Conservation (phyloP, 2,113 vertebrate species). For the Anas platyrhynchos region DNA sequence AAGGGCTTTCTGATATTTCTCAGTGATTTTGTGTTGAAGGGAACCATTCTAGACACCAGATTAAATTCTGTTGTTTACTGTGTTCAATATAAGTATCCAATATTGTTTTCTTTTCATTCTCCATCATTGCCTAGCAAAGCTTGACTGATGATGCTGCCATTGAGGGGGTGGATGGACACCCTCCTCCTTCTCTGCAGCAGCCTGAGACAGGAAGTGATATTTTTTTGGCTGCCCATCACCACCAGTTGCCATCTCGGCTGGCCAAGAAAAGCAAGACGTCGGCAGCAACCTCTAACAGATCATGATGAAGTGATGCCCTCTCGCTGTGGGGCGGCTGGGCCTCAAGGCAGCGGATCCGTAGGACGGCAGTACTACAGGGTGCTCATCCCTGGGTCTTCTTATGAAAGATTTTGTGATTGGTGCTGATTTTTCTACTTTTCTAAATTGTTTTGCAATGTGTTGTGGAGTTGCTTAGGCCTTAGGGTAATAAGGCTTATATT, state of each 20-base stretch:
- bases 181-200: background rate
- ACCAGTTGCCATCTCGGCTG: accelerated
- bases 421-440: background rate
- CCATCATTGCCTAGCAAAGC: background rate
- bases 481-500: background rate
- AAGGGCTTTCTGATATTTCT: background rate
- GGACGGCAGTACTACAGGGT: no score
- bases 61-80: background rate
- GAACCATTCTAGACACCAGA: background rate
- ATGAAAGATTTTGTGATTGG: background rate
- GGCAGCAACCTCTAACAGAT: no score
- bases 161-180: accelerated
- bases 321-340: no score
- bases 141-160: background rate
- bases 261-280: background rate
- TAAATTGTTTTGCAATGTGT: background rate
- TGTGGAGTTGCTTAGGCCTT: background rate
- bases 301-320: no score
- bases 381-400: no score
- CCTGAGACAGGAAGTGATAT: background rate
- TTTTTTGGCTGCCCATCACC: background rate
- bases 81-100: background rate
- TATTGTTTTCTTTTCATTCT: background rate
- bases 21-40: background rate
- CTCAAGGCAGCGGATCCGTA: no score